phyloP scores from a whole-genome alignment of 35 echinoderm and acorn worm genomes.

The Acanthaster planci region DNA sequence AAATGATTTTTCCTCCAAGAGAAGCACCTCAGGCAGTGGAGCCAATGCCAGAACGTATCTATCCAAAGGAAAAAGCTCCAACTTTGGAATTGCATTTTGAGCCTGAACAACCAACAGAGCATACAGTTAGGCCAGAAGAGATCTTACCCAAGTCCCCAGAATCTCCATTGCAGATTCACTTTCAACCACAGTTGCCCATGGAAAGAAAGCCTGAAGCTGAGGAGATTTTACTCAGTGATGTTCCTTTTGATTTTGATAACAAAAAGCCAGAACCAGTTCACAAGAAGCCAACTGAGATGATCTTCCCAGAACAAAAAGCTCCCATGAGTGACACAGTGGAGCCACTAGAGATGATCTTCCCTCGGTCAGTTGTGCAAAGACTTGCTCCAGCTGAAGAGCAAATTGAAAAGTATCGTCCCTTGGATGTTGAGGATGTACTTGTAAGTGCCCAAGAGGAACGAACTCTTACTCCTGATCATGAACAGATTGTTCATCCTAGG shows the following conservation, averaged over 20 bases:
- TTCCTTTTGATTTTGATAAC: no score
- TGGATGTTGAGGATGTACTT: background rate
- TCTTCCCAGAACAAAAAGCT: background rate
- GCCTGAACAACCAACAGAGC: constrained; percentile 18
- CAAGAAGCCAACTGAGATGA: background rate
- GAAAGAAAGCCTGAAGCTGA: background rate
- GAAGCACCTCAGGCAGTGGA: constrained; percentile 12
- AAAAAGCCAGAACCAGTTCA: no score
- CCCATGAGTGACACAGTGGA: background rate
- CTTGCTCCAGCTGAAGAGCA: constrained; percentile 2
- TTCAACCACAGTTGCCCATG: background rate
- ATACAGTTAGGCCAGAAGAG: background rate
- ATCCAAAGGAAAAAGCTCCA: constrained; percentile 20
- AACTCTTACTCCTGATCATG: background rate
- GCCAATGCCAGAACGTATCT: constrained; percentile 29
- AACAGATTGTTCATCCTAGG: constrained; percentile 13
- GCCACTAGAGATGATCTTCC: background rate
- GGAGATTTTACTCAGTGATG: background rate
- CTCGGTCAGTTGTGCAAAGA: background rate
- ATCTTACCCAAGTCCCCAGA: background rate
- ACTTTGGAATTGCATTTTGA: constrained; percentile 4
- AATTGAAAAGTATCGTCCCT: background rate
- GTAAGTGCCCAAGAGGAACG: background rate
- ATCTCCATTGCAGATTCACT: background rate
- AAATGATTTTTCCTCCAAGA: background rate